A percentile compares a stretch with the other conserved stretches of the same genome.
phyloP scores from a whole-genome alignment of 1,140 invertebrate species.

The Rhagoletis pomonella region DNA sequence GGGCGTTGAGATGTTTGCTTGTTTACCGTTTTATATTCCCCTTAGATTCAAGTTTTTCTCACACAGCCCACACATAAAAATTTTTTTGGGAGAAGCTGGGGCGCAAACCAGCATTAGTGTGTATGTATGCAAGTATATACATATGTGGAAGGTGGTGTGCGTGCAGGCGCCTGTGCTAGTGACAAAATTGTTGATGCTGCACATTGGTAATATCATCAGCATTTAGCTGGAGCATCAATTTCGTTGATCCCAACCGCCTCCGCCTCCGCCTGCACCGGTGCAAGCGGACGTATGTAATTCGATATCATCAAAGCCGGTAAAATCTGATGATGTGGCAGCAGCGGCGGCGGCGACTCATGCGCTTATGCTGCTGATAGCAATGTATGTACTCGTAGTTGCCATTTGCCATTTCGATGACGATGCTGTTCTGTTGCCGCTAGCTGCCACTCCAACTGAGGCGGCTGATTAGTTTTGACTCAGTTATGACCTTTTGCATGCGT shows the following conservation, averaged over 20 bases:
- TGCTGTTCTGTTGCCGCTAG: background rate
- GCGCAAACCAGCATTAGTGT: background rate
- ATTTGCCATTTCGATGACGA: background rate
- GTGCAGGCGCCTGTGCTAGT: background rate
- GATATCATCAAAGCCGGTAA: constrained; percentile 44
- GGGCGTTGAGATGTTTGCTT: constrained; percentile 5
- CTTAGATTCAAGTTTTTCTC: constrained; percentile 26
- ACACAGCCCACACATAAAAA: constrained; percentile 24
- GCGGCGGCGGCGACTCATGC: background rate
- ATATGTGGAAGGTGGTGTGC: background rate
- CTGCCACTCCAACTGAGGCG: background rate
- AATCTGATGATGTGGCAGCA: constrained; percentile 37
- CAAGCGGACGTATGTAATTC: constrained; percentile 30
- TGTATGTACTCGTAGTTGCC: background rate
- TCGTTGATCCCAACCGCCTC: background rate
- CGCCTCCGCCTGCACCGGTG: background rate
- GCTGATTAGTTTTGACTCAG: constrained; percentile 50
- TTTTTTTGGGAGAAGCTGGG: constrained; percentile 14
- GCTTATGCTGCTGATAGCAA: background rate
- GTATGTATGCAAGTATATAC: too few relatives aligned
- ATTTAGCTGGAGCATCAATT: constrained; percentile 12
- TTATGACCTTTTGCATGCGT: constrained; percentile 38
- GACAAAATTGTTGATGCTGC: constrained; percentile 38
- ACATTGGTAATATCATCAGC: constrained; percentile 31
- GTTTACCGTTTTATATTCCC: background rate